A percentile compares a stretch with the other conserved stretches of the same genome.
These are phyloP conservation scores for Sylvilagus bachmani DNA, from an alignment of 2,113 vertebrate genomes.

Conservation along the genomic window DNA sequence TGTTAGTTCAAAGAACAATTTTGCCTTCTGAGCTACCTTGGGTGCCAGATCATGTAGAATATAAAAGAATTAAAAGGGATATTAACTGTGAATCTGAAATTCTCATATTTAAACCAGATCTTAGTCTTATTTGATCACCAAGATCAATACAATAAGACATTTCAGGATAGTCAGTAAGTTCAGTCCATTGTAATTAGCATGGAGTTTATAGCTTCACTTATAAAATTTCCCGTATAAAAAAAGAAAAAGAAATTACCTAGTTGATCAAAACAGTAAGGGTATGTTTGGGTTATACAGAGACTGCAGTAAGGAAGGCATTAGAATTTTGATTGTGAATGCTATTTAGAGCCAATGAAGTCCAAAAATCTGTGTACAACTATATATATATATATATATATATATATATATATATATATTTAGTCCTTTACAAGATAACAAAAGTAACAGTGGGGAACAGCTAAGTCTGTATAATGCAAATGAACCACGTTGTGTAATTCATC, in stretches of 20 bases:
- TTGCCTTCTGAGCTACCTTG: not conserved
- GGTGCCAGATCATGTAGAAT: not conserved
- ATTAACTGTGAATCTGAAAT: not conserved
- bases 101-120: conserved; percentile 41
- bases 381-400: no score
- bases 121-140: not conserved
- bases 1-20: not conserved
- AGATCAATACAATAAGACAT: not conserved
- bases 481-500: not conserved
- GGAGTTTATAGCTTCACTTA: not conserved
- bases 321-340: not conserved
- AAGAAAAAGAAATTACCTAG: not conserved
- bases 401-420: not conserved
- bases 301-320: not conserved
- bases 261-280: not conserved
- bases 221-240: not conserved
- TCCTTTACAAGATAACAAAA: not conserved
- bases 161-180: not conserved
- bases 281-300: not conserved
- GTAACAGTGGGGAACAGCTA: not conserved
- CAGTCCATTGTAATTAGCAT: not conserved
- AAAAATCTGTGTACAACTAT: not conserved
- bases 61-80: conserved; percentile 17
- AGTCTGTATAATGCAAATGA: not conserved
- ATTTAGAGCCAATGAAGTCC: not conserved